phyloP scores from a whole-genome alignment of 2,113 vertebrate genomes.

The Varanus salvator region DNA sequence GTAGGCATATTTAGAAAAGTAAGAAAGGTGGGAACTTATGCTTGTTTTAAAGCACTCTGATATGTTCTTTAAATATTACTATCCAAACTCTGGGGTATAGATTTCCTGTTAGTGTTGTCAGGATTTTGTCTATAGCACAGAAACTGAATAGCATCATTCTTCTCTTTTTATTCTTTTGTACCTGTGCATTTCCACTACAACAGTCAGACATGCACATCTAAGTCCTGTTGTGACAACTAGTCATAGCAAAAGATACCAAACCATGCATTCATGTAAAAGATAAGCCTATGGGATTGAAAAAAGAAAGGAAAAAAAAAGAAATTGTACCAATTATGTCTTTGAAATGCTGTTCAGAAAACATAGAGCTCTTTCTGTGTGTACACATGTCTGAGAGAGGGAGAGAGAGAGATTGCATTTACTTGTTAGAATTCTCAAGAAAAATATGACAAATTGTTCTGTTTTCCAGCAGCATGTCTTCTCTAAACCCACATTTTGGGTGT shows the following conservation, averaged over 20 bases:
- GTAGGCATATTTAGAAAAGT: background rate
- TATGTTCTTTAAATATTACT: background rate
- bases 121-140: background rate
- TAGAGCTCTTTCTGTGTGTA: fast-evolving
- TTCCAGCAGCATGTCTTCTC: background rate
- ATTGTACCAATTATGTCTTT: background rate
- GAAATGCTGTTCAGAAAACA: background rate
- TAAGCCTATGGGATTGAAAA: background rate
- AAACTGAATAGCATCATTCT: background rate
- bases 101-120: background rate
- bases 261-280: background rate
- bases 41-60: background rate
- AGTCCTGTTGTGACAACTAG: background rate
- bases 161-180: background rate
- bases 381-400: background rate
- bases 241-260: constrained; percentile 9
- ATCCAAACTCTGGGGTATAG: background rate
- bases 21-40: too few species aligned
- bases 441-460: fast-evolving
- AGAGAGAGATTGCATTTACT: background rate
- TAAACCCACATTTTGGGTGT: background rate
- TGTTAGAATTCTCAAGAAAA: background rate
- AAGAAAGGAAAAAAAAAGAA: background rate
- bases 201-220: background rate
- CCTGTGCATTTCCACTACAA: background rate